Base-by-base conservation (phyloP, 2,888 invertebrate species). In the Coleophora flavipennella region DNA sequence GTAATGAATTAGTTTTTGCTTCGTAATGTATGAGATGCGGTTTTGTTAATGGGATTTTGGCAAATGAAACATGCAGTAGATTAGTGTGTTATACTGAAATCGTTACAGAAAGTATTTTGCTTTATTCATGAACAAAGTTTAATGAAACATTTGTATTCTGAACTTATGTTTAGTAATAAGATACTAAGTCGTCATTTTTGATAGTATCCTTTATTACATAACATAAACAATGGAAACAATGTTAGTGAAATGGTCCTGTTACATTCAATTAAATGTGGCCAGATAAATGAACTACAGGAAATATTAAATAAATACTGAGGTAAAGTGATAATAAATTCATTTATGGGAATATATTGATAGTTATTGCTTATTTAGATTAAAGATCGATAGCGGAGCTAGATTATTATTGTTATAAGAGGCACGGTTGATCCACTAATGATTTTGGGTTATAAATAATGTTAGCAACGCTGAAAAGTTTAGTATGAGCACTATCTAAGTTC, bases 341-440 rank as follows among this genome's bases (percentile, higher is more conserved):
- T 38, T 40, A 43, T 45, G 46, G 45, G 40, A 43, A 42, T 50
- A 48, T 41, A 39, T 36, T 37, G 44, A 39, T 43, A 44, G 45
- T 50, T 46, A 45, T 41, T 45, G 45, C 46, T 49, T 51, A 53
- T 51, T 51, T 49, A 51, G 51, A 51, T 53, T 49, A 48, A 49
- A 42, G 44, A 37, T 43, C 42, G 48, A 52, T 53, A 49, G 38
- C 37, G 33, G 35, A 6, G 20, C 20, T 29, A 27, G 28, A 14
- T 12, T 31, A 39, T 43, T 41, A 48, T 46, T 44, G 47, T 48
- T 42, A 48, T 40, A 51, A 49, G 44, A 39, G 45, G 36, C 44
- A 33, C 43, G 43, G 38, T 42, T 42, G 45, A 44, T 44, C 44
- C 44, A 44, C 41, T 49, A 49, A 46, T 49, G 40, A 48, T 37